Base-by-base conservation (phyloP, 1,140 invertebrate genomes). In the Calliphora vicina region DNA sequence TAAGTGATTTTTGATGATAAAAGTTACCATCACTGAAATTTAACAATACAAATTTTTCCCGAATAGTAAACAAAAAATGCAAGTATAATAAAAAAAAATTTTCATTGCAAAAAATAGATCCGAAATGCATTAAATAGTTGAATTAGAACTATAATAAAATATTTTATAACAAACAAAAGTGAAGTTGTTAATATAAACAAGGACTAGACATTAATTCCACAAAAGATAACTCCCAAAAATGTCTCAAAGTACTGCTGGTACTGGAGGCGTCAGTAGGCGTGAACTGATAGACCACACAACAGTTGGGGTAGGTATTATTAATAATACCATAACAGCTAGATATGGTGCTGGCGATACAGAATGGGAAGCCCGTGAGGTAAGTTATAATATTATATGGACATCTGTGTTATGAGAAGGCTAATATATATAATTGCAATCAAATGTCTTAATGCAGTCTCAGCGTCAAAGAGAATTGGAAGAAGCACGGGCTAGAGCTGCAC, bases 401-500 rank as follows among this genome's bases (percentile, higher is more conserved):
- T n/a, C n/a, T n/a, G n/a, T n/a, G n/a, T 43, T 6, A 43, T 43
- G 17, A 17, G 13, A 6, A 3, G 12, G 13, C 13, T n/a, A 61
- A 61, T 61, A 17, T 6, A n/a, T 61, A 61, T 17, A 61, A 61
- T 17, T 17, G 6, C 17, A 57, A 35, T 8, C 50, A n/a, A 57
- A 57, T 57, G 82, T 25, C 23, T 84, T 67, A 27, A 82, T 35
- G n/a, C 61, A 94, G 94, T 93, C 94, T 17, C 91, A 94, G 82
- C 91, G 95, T 82, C 93, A 96, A 88, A 91, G 96, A 83, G 97
- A 99, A 89, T 91, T 99, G 82, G 96, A 98, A 86, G 97, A 99
- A 88, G 97, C 97, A 0, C 92, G 97, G 84, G 96, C 97, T 1
- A 91, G 97, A 82, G 97, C 97, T 5, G 95, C 97, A 0, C 98